A percentile compares a stretch with the other conserved stretches of the same genome.
These are phyloP conservation scores for Aeoliscus strigatus DNA, from an alignment of 2,797 vertebrate genomes.

Conservation along the genomic window DNA sequence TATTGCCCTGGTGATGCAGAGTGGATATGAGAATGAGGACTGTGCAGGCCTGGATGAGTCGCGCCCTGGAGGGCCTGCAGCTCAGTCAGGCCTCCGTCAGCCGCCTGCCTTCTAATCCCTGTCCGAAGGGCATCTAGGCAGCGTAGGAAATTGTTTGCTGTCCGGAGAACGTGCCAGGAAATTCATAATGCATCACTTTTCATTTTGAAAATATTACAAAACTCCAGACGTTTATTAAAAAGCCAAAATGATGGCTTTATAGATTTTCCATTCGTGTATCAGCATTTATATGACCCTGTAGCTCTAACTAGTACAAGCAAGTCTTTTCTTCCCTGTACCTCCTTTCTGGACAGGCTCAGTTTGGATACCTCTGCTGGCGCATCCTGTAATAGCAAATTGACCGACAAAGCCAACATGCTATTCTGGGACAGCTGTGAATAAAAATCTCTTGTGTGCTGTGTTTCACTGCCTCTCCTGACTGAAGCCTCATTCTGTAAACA, in stretches of 20 bases:
- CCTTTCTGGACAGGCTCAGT: conserved; percentile 55
- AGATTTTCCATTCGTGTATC: conserved; percentile 69
- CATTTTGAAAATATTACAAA: conserved; percentile 80
- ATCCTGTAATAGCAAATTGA: conserved; percentile 67
- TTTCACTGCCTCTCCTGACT: conserved; percentile 42
- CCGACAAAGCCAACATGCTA: conserved; percentile 62
- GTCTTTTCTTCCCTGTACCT: conserved; percentile 54
- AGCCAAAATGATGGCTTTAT: conserved; percentile 76
- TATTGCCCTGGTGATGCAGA: conserved; percentile 72
- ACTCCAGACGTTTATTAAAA: conserved; percentile 77
- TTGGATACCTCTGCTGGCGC: conserved; percentile 63
- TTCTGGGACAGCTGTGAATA: conserved; percentile 63
- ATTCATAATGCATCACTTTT: conserved; percentile 81
- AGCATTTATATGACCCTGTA: conserved; percentile 57
- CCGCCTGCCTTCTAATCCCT: conserved; percentile 74
- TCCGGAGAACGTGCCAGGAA: conserved; percentile 78
- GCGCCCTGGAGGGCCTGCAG: conserved; percentile 65
- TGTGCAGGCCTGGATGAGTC: conserved; percentile 61
- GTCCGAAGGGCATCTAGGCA: conserved; percentile 69
- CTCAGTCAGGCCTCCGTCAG: conserved; percentile 68
- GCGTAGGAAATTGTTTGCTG: conserved; percentile 81
- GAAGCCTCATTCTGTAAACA: conserved; percentile 42
- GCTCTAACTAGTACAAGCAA: conserved; percentile 63
- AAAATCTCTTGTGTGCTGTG: conserved; percentile 55
- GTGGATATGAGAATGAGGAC: conserved; percentile 70